phyloP scores from a whole-genome alignment of 1,140 invertebrate species.

The Drosophila serrata region DNA sequence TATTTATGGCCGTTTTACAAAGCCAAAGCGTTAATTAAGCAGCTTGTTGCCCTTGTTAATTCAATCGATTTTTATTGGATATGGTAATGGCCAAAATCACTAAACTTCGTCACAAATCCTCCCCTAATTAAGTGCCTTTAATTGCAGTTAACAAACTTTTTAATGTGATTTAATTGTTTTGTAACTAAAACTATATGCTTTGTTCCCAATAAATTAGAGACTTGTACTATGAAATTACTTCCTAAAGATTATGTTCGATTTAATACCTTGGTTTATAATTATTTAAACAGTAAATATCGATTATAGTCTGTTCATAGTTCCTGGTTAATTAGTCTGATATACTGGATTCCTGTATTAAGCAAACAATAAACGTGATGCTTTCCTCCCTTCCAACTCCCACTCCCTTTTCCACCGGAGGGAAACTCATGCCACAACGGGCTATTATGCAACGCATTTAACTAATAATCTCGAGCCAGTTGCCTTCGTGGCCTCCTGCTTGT shows the following conservation, averaged over 20 bases:
- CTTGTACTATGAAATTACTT: too few species aligned
- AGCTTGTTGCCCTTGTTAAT: conserved; percentile 1
- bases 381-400: neutral
- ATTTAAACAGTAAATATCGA: neutral
- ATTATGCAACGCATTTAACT: conserved; percentile 55
- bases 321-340: neutral
- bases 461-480: conserved; percentile 57
- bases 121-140: conserved; percentile 32
- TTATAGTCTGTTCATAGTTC: neutral
- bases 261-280: neutral
- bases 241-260: too few species aligned
- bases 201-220: neutral
- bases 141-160: conserved; percentile 38
- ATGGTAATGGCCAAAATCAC: conserved; percentile 46
- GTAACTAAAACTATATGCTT: neutral
- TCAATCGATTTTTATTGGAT: conserved; percentile 36
- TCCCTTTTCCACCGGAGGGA: neutral
- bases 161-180: conserved; percentile 22
- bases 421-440: neutral
- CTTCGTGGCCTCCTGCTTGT: conserved; percentile 34
- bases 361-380: conserved; percentile 3
- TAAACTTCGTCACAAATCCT: conserved; percentile 6
- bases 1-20: conserved; percentile 33
- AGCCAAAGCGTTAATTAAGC: conserved; percentile 42
- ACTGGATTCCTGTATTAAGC: neutral